Evolutionary conservation across 2,113 vertebrate genomes (phyloP).

Genomic region (Oriolus oriolus): DNA sequence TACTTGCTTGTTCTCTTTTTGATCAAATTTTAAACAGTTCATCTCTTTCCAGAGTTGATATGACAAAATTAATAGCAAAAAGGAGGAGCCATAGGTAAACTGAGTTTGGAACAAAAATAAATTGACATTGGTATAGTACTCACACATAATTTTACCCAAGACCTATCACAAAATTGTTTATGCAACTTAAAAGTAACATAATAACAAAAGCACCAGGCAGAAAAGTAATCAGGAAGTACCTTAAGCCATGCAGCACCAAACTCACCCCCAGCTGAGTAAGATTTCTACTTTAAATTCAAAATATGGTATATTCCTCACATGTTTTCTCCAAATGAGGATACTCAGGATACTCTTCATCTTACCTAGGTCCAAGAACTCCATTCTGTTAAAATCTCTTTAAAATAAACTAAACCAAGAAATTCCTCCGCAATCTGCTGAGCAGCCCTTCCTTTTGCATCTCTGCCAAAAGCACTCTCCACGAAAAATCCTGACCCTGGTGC

Average conservation of each 20-base stretch:
- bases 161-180: neutral
- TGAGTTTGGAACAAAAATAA: neutral
- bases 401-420: neutral
- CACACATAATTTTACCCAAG: neutral
- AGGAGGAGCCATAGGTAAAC: neutral
- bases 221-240: neutral
- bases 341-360: neutral
- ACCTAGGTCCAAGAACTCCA: neutral
- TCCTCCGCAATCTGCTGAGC: neutral
- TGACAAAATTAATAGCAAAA: neutral
- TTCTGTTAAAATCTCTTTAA: neutral
- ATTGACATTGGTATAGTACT: neutral
- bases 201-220: neutral
- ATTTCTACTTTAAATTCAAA: neutral
- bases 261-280: neutral
- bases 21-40: neutral
- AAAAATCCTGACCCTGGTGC: neutral
- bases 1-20: neutral
- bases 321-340: neutral
- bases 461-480: neutral
- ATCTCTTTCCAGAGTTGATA: neutral
- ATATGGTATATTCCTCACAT: fast-evolving
- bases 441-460: neutral
- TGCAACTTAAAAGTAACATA: neutral
- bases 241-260: neutral